Base-by-base conservation (phyloP, 2,797 vertebrate genomes). In the Pipistrellus kuhlii region DNA sequence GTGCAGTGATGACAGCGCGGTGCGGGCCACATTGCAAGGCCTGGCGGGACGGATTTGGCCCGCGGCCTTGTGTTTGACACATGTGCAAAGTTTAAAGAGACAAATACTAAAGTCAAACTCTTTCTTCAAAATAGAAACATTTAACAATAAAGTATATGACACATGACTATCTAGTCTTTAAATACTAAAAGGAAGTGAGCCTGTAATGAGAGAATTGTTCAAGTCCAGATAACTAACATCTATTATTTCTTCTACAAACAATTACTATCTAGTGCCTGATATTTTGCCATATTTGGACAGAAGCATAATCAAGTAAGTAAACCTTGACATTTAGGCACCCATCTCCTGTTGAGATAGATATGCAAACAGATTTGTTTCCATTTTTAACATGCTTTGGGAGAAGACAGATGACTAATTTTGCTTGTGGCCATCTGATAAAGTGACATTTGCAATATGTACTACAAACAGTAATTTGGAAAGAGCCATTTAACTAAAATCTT, bases 381-480 rank as follows among this genome's bases (percentile, higher is more conserved):
- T 30, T 55, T 96, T 89, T 87, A 89, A 18, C 20, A 4, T 53
- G 32, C 25, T 90, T 46, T 75, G 32, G 30, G 30, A 57, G 20
- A 85, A 81, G 30, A 44, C 5, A 66, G 2, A 38, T 64, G 41
- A 95, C n/a, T 92, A 77, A 81, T 82, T 91, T 4, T 94, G 18
- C 14, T 38, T 84, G 41, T 41, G 53, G 21, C 51, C 46, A 17
- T 75, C 55, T 94, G 23, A 57, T 53, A 89, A 77, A 59, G 88
- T 23, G 13, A 59, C 46, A 88, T 90, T 90, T 78, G 84, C 82
- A 4, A 27, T 89, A 73, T 3, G 2, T 87, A 46, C 38, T 62
- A 62, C 35, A 66, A 80, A 73, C 6, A 93, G 17, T 76, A 91
- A 93, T 59, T 87, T 91, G 20, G 23, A 91, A 78, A 90, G 25